Evolutionary conservation across 2,797 vertebrate genomes (phyloP).

Genomic region (Sebastes vulpes): DNA sequence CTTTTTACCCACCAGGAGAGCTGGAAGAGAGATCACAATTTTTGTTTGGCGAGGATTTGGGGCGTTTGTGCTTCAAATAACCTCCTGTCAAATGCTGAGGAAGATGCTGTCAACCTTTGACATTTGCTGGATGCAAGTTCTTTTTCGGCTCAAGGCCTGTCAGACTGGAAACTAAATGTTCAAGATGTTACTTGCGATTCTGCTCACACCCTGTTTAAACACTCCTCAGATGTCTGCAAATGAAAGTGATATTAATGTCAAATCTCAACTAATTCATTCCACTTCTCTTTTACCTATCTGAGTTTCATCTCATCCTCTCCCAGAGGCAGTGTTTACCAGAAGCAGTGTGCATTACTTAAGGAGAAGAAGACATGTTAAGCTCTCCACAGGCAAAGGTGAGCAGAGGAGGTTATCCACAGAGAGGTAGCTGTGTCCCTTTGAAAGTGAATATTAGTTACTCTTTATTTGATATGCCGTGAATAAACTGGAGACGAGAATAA

Average conservation of each 20-base stretch:
- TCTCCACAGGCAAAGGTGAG: conserved; percentile 11
- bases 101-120: conserved; percentile 46
- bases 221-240: conserved; percentile 27
- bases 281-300: conserved; percentile 22
- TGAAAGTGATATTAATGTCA: conserved; percentile 43
- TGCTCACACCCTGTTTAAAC: conserved; percentile 32
- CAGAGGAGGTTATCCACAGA: conserved; percentile 7
- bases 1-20: conserved; percentile 54
- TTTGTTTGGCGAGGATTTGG: conserved; percentile 39
- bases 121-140: conserved; percentile 48
- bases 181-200: conserved; percentile 40
- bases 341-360: not conserved
- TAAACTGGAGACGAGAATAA: not conserved
- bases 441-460: not conserved
- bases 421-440: conserved; percentile 7
- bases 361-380: not conserved
- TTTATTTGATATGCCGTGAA: not conserved
- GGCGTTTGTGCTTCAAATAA: conserved; percentile 51
- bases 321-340: conserved; percentile 29
- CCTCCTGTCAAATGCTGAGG: conserved; percentile 34
- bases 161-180: conserved; percentile 20
- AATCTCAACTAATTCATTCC: conserved; percentile 29
- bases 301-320: conserved; percentile 14
- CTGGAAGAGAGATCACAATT: conserved; percentile 53
- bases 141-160: conserved; percentile 29